Percentiles rank a stretch among this genome's conserved stretches.
Conservation (phyloP, 2,888 invertebrate genomes). For the Lochmaea capreae region DNA sequence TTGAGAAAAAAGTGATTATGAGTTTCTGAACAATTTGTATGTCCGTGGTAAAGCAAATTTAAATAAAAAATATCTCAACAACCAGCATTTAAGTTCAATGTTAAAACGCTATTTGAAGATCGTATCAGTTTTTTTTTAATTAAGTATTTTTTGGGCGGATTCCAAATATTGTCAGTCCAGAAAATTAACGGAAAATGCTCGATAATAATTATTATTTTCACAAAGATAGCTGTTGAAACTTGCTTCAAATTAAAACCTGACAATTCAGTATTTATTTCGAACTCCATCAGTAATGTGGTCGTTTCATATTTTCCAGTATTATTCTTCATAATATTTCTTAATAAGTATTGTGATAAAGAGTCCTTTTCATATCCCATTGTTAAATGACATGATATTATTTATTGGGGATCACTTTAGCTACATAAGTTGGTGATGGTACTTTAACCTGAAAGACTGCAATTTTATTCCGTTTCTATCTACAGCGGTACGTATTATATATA, state of each 20-base stretch:
- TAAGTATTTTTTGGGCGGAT: not conserved
- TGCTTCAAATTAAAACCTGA: constrained; percentile 1
- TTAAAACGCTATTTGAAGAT: not conserved
- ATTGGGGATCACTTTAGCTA: too few species aligned
- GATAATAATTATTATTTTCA: not conserved
- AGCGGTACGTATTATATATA: too few species aligned
- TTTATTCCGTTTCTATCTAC: too few species aligned
- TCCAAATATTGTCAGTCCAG: constrained; percentile 10
- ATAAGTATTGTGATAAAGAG: too few species aligned
- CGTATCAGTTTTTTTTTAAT: not conserved
- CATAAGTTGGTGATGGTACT: too few species aligned
- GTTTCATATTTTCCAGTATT: not conserved
- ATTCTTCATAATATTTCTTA: not conserved
- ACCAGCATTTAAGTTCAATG: not conserved
- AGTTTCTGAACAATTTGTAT: too few species aligned
- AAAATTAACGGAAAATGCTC: constrained; percentile 9
- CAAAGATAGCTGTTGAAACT: not conserved
- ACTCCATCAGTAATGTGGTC: not conserved
- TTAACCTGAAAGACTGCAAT: too few species aligned
- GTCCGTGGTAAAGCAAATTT: not conserved
- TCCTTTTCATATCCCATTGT: too few species aligned
- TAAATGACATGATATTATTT: too few species aligned
- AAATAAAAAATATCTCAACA: too few species aligned
- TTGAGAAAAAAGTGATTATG: too few species aligned
- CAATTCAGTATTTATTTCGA: not conserved